Evolutionary conservation across 2,113 vertebrate species (phyloP).

Genomic region (Alosa alosa): DNA sequence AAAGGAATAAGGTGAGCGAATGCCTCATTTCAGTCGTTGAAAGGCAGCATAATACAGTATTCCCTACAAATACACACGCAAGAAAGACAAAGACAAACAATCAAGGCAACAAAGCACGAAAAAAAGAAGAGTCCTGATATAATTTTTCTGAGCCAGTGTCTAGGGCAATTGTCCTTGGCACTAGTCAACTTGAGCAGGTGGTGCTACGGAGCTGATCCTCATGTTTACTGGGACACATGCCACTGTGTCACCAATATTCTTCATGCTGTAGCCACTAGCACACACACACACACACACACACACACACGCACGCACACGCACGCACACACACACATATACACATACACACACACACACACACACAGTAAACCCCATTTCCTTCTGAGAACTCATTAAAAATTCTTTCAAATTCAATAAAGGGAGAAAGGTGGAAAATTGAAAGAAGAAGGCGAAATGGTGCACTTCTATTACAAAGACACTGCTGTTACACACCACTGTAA

Average conservation of each 20-base stretch:
- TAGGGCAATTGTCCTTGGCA: conserved; percentile 62
- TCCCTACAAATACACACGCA: not conserved
- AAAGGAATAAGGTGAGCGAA: not conserved
- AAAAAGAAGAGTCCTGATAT: not conserved
- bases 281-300: not conserved
- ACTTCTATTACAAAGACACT: conserved; percentile 60
- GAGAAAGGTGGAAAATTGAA: conserved; percentile 54
- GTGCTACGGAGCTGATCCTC: conserved; percentile 42
- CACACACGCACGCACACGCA: not conserved
- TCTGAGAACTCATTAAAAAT: conserved; percentile 57
- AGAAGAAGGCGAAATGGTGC: conserved; percentile 46
- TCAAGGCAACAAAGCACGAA: not conserved
- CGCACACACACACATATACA: not conserved
- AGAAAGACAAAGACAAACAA: not conserved
- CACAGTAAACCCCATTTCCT: conserved; percentile 42
- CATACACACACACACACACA: conserved; percentile 17
- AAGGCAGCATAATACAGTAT: not conserved
- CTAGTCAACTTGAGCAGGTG: conserved; percentile 55
- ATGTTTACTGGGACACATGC: conserved; percentile 2
- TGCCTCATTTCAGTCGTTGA: not conserved
- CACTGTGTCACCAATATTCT: conserved; percentile 33
- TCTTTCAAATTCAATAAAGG: conserved; percentile 68
- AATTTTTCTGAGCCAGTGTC: conserved; percentile 40
- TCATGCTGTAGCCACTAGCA: conserved; percentile 9
- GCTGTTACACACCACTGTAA: conserved; percentile 54